Evolutionary conservation across 2,113 vertebrate species (phyloP).

Genomic region (Puma concolor): DNA sequence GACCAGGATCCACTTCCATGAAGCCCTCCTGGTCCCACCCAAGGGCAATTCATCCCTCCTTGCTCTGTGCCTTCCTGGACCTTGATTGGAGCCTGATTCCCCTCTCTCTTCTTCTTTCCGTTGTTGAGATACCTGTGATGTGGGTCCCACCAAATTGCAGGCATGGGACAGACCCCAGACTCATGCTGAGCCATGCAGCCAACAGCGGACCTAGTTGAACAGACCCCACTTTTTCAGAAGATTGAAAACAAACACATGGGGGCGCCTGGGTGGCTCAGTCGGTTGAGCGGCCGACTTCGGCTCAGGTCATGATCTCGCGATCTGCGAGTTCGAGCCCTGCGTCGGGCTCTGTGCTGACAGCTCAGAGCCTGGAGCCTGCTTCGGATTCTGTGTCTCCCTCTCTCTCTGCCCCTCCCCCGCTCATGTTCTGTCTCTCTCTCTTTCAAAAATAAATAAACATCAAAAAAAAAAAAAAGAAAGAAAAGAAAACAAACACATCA

Average conservation of each 20-base stretch:
- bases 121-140: background rate
- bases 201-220: background rate
- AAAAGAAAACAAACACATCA: background rate
- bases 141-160: background rate
- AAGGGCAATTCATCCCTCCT: background rate
- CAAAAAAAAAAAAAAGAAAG: no score
- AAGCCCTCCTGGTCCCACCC: background rate
- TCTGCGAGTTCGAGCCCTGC: no score
- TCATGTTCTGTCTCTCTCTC: no score
- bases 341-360: no score
- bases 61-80: background rate
- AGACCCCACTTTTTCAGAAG: background rate
- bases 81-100: background rate
- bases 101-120: background rate
- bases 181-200: background rate
- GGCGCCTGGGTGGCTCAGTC: no score
- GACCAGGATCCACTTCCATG: background rate
- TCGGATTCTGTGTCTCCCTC: no score
- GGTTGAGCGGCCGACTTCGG: no score
- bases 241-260: background rate
- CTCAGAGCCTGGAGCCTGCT: no score
- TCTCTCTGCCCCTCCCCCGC: no score
- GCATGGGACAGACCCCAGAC: no score
- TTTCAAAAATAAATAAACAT: no score
- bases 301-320: no score